Conservation (phyloP, 2,113 vertebrate genomes). For the Carlito syrichta region DNA sequence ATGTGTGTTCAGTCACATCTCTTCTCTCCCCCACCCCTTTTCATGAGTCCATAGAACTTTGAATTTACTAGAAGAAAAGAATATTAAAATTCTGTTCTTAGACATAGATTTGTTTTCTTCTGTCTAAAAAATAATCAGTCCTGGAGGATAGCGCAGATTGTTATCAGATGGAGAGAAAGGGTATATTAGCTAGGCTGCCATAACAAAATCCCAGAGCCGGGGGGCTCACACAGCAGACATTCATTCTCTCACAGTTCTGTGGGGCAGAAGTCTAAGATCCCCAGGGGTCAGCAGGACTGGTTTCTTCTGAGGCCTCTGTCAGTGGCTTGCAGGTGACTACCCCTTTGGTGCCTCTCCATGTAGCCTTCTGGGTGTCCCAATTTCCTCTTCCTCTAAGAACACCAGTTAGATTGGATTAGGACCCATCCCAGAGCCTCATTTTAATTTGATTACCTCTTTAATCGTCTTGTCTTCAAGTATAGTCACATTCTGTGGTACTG, state of each 20-base stretch:
- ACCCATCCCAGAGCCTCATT: not conserved
- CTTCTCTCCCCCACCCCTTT: not conserved
- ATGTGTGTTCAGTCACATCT: not conserved
- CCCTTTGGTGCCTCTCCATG: not conserved
- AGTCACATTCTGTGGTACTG: not conserved
- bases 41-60: not conserved
- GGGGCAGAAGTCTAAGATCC: not conserved
- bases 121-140: not conserved
- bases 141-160: not conserved
- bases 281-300: not conserved
- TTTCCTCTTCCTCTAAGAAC: not conserved
- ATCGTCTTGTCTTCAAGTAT: not conserved
- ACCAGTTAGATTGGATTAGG: not conserved
- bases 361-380: too few species aligned
- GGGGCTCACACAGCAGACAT: not conserved
- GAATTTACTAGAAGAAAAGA: not conserved
- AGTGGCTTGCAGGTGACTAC: fast-evolving
- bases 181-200: not conserved
- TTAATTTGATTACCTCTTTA: not conserved
- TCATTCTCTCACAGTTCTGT: not conserved
- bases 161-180: not conserved
- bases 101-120: not conserved
- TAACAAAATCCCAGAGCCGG: not conserved
- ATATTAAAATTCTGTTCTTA: not conserved
- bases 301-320: not conserved